A percentile compares a stretch with the other conserved stretches of the same genome.
Conservation (phyloP, 2,888 invertebrate species). For the Baronia brevicornis region DNA sequence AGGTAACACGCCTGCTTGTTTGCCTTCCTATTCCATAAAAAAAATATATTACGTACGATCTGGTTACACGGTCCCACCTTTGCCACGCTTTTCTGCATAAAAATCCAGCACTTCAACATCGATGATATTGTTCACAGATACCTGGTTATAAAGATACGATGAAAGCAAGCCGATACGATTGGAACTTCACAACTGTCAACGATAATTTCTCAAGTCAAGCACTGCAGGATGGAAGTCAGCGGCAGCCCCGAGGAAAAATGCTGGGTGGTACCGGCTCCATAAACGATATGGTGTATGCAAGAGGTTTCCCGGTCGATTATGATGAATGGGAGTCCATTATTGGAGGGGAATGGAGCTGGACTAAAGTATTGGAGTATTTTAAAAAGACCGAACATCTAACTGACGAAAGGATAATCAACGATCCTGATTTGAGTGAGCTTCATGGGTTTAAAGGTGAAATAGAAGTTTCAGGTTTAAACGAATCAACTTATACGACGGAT, state of each 20-base stretch:
- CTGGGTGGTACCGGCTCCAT: conserved; percentile 56
- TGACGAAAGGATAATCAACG: conserved; percentile 40
- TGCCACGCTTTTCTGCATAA: too few species aligned
- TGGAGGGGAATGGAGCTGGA: conserved; percentile 48
- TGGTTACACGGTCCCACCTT: too few species aligned
- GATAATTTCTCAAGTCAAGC: conserved; percentile 43
- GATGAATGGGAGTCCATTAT: conserved; percentile 45
- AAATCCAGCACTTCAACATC: too few species aligned
- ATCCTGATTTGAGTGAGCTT: conserved; percentile 36
- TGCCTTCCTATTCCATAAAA: too few species aligned
- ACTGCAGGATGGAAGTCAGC: conserved; percentile 35
- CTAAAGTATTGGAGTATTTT: conserved; percentile 45
- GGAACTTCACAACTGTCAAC: conserved; percentile 53
- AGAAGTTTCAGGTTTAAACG: conserved; percentile 39
- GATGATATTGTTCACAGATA: conserved; percentile 30
- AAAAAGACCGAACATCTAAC: conserved; percentile 54
- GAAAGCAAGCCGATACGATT: conserved; percentile 42
- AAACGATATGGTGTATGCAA: conserved; percentile 58
- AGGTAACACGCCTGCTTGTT: too few species aligned
- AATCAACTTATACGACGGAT: conserved; percentile 28
- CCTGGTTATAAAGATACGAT: conserved; percentile 40
- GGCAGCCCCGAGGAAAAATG: conserved; percentile 52
- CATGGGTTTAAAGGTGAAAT: conserved; percentile 49
- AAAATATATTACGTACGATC: too few species aligned
- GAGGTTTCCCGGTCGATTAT: conserved; percentile 54